Base-by-base conservation (phyloP, 2,888 invertebrate genomes). In the Nemotelus nigrinus region DNA sequence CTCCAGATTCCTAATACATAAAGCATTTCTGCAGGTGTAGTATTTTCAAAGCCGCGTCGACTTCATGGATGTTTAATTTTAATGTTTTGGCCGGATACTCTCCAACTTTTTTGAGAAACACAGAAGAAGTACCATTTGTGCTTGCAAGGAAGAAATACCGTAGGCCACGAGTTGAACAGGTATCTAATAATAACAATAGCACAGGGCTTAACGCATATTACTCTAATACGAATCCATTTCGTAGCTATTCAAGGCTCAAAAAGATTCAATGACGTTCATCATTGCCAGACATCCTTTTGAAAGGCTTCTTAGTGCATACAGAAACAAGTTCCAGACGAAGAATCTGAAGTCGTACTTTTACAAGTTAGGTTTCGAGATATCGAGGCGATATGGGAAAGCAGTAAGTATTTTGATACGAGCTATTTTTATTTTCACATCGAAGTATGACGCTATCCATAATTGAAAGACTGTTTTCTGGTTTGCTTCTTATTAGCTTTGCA, bases 31-130 rank as follows among this genome's bases (percentile, higher is more conserved):
- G 48, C 84, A 91, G 91, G 91, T 94, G 94, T 85, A 94, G 94
- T 84, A 91, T 94, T 80, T 94, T 94, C 85, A 94, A 94, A 89
- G 93, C 94, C 3, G 94, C 94, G 2, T 95, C 95, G n/a, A 94
- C 95, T 39, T 95, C 95, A 0, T 96, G 96, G 95, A 94, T 96
- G 93, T 95, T 95, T 87, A 95, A 95, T 87, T 95, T 96, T 87
- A 95, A 95, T 86, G 88, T 94, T 75, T 91, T 96, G 86, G 95
- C 95, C 6, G 95, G 95, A 82, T 94, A 95, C 86, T 91, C 92
- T 78, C 91, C 93, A 7, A 90, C 91, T 74, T 95, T 93, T 87
- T 88, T 95, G 82, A 92, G 92, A 84, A 92, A 92, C 83, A 94
- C 93, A 77, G 93, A 93, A 85, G 90, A 93, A 83, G 94, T 95